These are phyloP conservation scores for Zosterops borbonicus DNA, from an alignment of 2,113 vertebrate species.

Conservation along the genomic window DNA sequence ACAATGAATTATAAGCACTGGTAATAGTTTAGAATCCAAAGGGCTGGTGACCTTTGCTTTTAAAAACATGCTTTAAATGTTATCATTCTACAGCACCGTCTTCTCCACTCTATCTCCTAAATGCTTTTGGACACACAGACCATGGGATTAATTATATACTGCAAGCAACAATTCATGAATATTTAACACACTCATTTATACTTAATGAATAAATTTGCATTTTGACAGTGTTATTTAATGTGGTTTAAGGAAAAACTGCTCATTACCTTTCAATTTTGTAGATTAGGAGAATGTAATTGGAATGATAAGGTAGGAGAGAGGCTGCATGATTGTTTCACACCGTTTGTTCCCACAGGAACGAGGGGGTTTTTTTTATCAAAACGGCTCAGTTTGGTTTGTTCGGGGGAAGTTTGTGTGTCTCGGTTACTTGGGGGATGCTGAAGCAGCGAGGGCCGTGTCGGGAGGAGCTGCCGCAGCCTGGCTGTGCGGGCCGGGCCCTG, in stretches of 20 bases:
- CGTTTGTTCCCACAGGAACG: not conserved
- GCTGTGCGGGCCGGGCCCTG: rapidly evolving
- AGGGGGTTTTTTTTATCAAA: not conserved
- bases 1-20: slow-evolving; percentile 26
- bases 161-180: slow-evolving; percentile 83
- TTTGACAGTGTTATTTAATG: slow-evolving; percentile 84
- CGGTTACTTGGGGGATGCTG: not conserved
- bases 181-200: slow-evolving; percentile 84
- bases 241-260: slow-evolving; percentile 81
- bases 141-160: slow-evolving; percentile 81
- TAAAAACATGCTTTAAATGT: slow-evolving; percentile 36
- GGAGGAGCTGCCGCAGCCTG: rapidly evolving
- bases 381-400: not conserved
- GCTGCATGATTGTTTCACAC: slow-evolving; percentile 39
- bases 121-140: slow-evolving; percentile 76
- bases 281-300: slow-evolving; percentile 78
- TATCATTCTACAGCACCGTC: slow-evolving; percentile 46
- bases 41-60: slow-evolving; percentile 44
- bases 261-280: slow-evolving; percentile 79
- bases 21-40: slow-evolving; percentile 38
- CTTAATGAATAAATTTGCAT: slow-evolving; percentile 87
- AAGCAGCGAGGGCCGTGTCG: rapidly evolving
- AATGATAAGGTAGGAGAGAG: slow-evolving; percentile 71
- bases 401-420: not conserved
- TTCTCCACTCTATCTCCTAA: slow-evolving; percentile 60